These are phyloP conservation scores for Drosophila mayaguana DNA, from an alignment of 2,888 invertebrate genomes.

Conservation along the genomic window DNA sequence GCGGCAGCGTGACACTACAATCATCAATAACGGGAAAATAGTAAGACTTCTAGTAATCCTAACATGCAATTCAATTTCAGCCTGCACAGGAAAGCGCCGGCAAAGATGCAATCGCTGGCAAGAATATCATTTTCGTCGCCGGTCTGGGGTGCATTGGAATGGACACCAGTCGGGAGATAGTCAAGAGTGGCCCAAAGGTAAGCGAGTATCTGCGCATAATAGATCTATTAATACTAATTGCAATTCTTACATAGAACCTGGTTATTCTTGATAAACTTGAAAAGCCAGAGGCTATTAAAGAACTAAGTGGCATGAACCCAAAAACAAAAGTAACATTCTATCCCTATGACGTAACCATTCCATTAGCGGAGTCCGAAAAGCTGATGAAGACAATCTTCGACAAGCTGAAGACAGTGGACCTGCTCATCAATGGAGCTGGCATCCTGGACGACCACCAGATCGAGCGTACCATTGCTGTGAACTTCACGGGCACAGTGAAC, in stretches of 20 bases:
- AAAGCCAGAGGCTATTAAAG: slow-evolving; percentile 60
- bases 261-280: slow-evolving; percentile 72
- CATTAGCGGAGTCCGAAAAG: slow-evolving; percentile 62
- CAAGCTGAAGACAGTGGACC: slow-evolving; percentile 69
- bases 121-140: slow-evolving; percentile 79
- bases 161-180: slow-evolving; percentile 71
- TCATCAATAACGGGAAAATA: slow-evolving; percentile 52
- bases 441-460: slow-evolving; percentile 74
- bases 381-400: slow-evolving; percentile 68
- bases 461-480: slow-evolving; percentile 70
- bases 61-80: slow-evolving; percentile 28
- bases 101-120: slow-evolving; percentile 66
- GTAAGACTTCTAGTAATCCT: neutral
- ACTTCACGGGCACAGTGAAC: slow-evolving; percentile 77
- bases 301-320: slow-evolving; percentile 61
- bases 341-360: slow-evolving; percentile 72
- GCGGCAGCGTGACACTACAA: neutral
- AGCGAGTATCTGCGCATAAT: too few relatives aligned
- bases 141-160: slow-evolving; percentile 81
- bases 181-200: slow-evolving; percentile 61
- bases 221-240: neutral
- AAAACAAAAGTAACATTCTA: slow-evolving; percentile 64
- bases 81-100: slow-evolving; percentile 33
- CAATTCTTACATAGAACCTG: slow-evolving; percentile 64
- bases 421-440: slow-evolving; percentile 78